Conservation (phyloP, 2,113 vertebrate species). For the Empidonax traillii region DNA sequence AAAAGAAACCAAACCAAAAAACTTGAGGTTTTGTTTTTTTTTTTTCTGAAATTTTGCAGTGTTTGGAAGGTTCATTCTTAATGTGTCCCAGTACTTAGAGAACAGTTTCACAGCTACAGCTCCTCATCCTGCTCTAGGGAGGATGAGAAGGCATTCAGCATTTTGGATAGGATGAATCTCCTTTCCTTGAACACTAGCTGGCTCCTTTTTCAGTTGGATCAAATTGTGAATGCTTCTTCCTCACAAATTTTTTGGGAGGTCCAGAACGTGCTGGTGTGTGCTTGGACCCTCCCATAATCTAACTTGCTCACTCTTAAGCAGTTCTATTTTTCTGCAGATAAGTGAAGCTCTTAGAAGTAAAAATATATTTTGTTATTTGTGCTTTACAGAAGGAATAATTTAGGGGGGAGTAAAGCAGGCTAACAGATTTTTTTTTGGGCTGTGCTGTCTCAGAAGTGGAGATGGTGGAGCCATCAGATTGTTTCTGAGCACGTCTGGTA, state of each 20-base stretch:
- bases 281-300: neutral
- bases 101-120: neutral
- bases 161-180: neutral
- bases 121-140: neutral
- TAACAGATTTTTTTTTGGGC: neutral
- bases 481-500: neutral
- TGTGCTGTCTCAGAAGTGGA: neutral
- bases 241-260: neutral
- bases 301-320: constrained; percentile 5
- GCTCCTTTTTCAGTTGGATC: neutral
- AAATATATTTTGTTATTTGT: constrained; percentile 55
- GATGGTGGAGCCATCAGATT: neutral
- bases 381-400: constrained; percentile 36
- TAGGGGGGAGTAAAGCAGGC: neutral
- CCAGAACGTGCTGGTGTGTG: neutral
- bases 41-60: neutral
- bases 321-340: constrained; percentile 60
- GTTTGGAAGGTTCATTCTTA: constrained; percentile 20
- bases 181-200: neutral
- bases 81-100: neutral
- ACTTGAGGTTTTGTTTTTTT: neutral
- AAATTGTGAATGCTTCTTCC: neutral
- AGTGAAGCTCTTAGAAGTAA: constrained; percentile 44
- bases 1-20: neutral
- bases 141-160: neutral